These are phyloP conservation scores for Rhizomys pruinosus DNA, from an alignment of 2,113 vertebrate genomes.

Conservation along the genomic window DNA sequence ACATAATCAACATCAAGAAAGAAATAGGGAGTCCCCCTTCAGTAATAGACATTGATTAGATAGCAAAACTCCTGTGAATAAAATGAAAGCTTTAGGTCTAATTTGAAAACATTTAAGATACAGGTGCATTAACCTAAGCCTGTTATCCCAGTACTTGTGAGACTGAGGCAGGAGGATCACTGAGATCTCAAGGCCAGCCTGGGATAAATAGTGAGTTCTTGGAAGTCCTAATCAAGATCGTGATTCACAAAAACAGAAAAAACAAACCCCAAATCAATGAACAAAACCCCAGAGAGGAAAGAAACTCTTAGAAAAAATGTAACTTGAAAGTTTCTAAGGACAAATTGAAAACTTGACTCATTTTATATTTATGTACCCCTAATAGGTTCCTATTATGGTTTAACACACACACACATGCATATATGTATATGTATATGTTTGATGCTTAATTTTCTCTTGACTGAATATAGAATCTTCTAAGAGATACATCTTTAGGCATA, in stretches of 20 bases:
- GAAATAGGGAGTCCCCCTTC: background rate
- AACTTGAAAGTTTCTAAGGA: background rate
- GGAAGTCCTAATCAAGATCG: background rate
- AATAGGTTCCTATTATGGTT: background rate
- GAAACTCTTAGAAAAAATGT: background rate
- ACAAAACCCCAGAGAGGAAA: too few relatives aligned
- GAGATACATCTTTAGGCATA: too few relatives aligned
- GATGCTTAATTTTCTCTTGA: too few relatives aligned
- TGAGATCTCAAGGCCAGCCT: background rate
- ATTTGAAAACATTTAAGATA: background rate
- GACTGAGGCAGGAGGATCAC: background rate
- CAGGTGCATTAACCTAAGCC: background rate
- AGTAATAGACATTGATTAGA: background rate
- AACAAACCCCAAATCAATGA: background rate
- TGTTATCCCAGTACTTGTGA: background rate
- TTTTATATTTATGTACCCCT: background rate
- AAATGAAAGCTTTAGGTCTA: conserved; percentile 39
- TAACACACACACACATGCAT: too few relatives aligned
- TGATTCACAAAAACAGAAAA: background rate
- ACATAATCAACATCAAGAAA: background rate
- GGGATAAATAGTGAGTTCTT: background rate
- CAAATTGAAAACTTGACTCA: background rate
- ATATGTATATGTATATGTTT: too few relatives aligned
- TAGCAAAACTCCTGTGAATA: background rate
- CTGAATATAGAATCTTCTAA: too few relatives aligned